Evolutionary conservation across 2,113 vertebrate genomes (phyloP).

Genomic region (Serinus canaria): DNA sequence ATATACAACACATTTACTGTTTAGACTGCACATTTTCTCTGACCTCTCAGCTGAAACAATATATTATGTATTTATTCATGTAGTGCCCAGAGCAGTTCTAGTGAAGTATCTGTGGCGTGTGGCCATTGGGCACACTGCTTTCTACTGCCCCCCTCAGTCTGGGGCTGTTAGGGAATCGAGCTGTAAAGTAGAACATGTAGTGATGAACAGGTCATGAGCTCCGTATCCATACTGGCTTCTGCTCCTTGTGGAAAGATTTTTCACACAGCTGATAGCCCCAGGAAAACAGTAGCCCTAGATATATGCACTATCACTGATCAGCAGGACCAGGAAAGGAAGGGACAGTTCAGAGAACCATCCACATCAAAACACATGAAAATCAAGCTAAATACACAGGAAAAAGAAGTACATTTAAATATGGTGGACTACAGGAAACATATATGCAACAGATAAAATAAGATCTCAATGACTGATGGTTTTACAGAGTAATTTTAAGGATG

Average conservation of each 20-base stretch:
- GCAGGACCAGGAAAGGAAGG: not conserved
- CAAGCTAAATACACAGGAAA: not conserved
- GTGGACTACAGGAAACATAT: not conserved
- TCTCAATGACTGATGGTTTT: slow-evolving; percentile 20
- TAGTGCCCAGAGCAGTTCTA: not conserved
- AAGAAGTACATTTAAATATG: not conserved
- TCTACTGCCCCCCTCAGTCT: not conserved
- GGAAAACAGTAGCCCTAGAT: not conserved
- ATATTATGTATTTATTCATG: not conserved
- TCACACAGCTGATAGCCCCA: not conserved
- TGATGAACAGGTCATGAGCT: not conserved
- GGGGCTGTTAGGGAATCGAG: not conserved
- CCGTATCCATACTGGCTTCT: not conserved
- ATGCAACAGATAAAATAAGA: not conserved
- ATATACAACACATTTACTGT: not conserved
- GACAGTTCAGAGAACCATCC: not conserved
- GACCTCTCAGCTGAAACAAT: not conserved
- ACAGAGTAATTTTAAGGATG: slow-evolving; percentile 47
- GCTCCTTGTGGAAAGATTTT: not conserved
- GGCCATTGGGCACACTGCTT: not conserved
- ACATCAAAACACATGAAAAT: not conserved
- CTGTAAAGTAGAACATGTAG: not conserved
- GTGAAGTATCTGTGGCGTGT: not conserved
- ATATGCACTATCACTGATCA: not conserved
- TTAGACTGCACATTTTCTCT: not conserved